Conservation (phyloP, 2,888 invertebrate genomes). For the Peribatodes rhomboidaria region DNA sequence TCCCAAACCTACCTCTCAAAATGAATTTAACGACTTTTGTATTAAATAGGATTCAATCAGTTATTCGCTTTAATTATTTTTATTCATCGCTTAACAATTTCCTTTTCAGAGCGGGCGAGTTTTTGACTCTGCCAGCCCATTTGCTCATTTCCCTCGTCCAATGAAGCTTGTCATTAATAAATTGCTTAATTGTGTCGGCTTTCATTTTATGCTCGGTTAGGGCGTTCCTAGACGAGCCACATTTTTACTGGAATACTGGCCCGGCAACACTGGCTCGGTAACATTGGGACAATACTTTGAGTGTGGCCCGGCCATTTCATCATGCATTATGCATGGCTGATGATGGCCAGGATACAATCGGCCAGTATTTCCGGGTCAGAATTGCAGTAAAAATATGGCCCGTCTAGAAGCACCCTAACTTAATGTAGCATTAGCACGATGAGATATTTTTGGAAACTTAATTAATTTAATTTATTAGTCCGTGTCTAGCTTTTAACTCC, state of each 20-base stretch:
- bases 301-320: too few species aligned
- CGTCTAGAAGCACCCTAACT: too few species aligned
- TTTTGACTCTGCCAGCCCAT: slow-evolving; percentile 25
- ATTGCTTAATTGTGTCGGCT: slow-evolving; percentile 55
- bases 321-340: too few species aligned
- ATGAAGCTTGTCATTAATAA: slow-evolving; percentile 54
- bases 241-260: too few species aligned
- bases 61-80: slow-evolving; percentile 41
- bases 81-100: slow-evolving; percentile 33
- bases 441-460: slow-evolving; percentile 2
- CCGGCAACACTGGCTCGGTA: too few species aligned
- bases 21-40: slow-evolving; percentile 53
- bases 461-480: too few species aligned
- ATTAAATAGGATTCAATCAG: slow-evolving; percentile 36
- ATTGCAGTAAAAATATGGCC: too few species aligned
- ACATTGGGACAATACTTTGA: too few species aligned
- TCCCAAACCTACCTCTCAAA: slow-evolving; percentile 45
- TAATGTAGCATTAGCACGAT: slow-evolving; percentile 13
- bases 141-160: slow-evolving; percentile 33
- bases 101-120: slow-evolving; percentile 24
- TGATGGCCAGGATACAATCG: too few species aligned
- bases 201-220: slow-evolving; percentile 55
- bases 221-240: too few species aligned
- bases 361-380: too few species aligned
- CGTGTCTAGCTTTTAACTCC: too few species aligned